Evolutionary conservation across 2,113 vertebrate species (phyloP), one percentile per base, ranked within the genome.

Genomic region (Chamaea fasciata): DNA sequence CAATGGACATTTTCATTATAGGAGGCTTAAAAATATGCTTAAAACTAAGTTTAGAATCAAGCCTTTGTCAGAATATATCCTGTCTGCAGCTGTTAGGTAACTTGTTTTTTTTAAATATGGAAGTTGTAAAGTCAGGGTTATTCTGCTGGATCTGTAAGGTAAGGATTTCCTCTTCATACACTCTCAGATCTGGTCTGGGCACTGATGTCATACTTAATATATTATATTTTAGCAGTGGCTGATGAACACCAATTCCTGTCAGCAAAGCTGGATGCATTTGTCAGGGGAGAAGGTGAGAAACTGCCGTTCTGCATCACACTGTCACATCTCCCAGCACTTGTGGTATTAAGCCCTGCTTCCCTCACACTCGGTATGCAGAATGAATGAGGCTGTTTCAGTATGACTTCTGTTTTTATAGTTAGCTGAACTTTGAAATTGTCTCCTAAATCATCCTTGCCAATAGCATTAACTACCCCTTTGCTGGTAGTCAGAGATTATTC

Each of bases 401-500:
- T 6, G 90, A 75, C 62, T 95, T 93, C 94, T 96, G 76, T 52
- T 94, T 96, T 96, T 95, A 95, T 92, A 96, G 94, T 92, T 92
- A 96, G 92, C 88, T 78, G 90, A 81, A 87, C 93, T 96, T 92
- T 71, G 89, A 92, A 95, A 83, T 81, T 64, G 83, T 39, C 91
- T 95, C 91, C 89, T 96, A 96, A 96, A 97, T 95, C 92, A 93
- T 83, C 68, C 90, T 93, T 95, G 90, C 90, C 91, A 78, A 79
- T 81, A 92, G 77, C 57, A 83, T 96, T 96, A 96, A 80, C 95
- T 94, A 90, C 68, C 81, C 64, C 73, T 96, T 91, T 91, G 83
- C 90, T 94, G 83, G 93, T 96, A 94, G 86, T 94, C 85, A 76
- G 86, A 96, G 85, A 92, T 94, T 95, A 95, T 97, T 93, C 75